Percentiles rank a stretch among this genome's conserved stretches.
phyloP scores from a whole-genome alignment of 2,797 vertebrate species.

The Centropyge bicolor region DNA sequence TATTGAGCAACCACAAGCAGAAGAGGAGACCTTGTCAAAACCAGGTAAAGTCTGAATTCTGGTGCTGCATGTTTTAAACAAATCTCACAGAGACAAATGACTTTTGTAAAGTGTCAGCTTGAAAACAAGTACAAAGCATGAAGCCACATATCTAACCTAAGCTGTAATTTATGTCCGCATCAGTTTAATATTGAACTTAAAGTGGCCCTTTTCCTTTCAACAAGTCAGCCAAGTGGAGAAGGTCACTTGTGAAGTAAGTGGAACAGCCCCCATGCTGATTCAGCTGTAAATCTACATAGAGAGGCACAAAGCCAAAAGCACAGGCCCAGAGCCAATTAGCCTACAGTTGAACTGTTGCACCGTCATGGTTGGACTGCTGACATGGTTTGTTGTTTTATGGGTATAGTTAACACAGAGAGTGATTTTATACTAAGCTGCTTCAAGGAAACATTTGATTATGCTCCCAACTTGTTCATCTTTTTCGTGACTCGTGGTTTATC shows the following conservation, averaged over 20 bases:
- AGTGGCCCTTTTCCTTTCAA: background rate
- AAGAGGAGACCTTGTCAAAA: slow-evolving; percentile 83
- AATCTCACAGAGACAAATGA: too few relatives aligned
- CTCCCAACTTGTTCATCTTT: background rate
- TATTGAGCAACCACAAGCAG: slow-evolving; percentile 76
- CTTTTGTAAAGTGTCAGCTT: background rate
- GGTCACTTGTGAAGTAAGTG: slow-evolving; percentile 17
- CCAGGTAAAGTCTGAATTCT: slow-evolving; percentile 85
- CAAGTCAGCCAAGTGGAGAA: background rate
- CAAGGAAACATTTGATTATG: background rate
- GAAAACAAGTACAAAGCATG: background rate
- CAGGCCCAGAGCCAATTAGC: slow-evolving; percentile 46
- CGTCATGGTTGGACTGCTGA: slow-evolving; percentile 3
- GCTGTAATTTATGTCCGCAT: background rate
- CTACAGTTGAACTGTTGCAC: slow-evolving; percentile 20
- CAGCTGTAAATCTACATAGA: slow-evolving; percentile 51
- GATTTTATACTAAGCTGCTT: background rate
- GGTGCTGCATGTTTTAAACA: background rate
- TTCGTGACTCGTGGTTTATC: background rate
- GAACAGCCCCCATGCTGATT: slow-evolving; percentile 46
- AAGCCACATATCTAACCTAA: background rate
- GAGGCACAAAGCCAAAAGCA: slow-evolving; percentile 12
- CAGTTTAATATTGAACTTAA: slow-evolving; percentile 19
- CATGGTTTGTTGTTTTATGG: background rate
- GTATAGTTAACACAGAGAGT: too few relatives aligned